Base-by-base conservation (phyloP, 2,797 vertebrate species). In the Psittacula derbiana region DNA sequence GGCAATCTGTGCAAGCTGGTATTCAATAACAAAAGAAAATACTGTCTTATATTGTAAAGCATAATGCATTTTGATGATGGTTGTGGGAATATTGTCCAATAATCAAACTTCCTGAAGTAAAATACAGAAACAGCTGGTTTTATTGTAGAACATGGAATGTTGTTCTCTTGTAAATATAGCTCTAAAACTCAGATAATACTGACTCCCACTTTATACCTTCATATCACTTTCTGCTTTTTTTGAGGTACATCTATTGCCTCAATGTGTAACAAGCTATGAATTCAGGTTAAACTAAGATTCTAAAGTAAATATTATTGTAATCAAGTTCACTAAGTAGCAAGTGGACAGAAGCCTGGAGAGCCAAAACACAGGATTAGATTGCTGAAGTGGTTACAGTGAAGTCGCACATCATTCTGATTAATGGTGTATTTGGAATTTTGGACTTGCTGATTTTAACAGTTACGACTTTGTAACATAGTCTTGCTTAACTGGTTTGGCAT, bases 91-190 rank as follows among this genome's bases (percentile, higher is more conserved):
- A 90, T 12, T 70, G 16, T 67, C 27, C 6, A 33, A 7, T 60
- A 62, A 52, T n/a, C 38, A 66, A 62, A 64, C 13, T 3, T 95
- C 28, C 18, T 10, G 6, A 52, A 53, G 21, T 25, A 12, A 24
- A 31, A 25, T 69, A 19, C 6, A 62, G 60, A 90, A 80, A n/a
- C 24, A 38, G 6, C 5, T 44, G 2, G 3, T 43, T 79, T 80
- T 80, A 49, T 69, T 12, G 17, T 66, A 23, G 19, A 47, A 36
- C 5, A 6, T 1, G 2, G 36, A 5, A 0, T 71, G 5, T 70
- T 5, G 0, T 60, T 86, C 20, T 53, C 1, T 1, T 23, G 10
- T 19, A 52, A 70, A 28, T 41, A 13, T 0, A 76, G 4, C 16
- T 86, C 9, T 90, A 19, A 79, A 83, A 75, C 19, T 46, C 21